phyloP scores from a whole-genome alignment of 2,797 vertebrate genomes.

The Sparidentex hasta region DNA sequence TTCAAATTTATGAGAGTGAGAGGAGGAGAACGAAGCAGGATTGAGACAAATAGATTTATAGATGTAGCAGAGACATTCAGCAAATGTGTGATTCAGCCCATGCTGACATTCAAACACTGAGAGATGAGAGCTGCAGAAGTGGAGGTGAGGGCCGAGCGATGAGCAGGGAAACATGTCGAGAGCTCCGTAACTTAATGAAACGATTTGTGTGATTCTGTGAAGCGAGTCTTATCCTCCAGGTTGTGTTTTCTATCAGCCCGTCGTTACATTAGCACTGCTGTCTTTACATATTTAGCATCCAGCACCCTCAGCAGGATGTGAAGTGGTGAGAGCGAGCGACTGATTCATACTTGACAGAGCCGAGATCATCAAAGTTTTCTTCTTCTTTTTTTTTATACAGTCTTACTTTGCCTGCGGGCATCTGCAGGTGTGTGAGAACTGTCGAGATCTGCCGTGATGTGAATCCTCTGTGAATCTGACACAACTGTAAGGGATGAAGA shows the following conservation, averaged over 20 bases:
- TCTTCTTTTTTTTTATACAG: not conserved
- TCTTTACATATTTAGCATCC: slow-evolving; percentile 7
- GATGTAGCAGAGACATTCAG: slow-evolving; percentile 1
- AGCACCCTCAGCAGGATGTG: slow-evolving; percentile 3
- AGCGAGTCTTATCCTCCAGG: not conserved
- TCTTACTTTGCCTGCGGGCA: slow-evolving; percentile 3
- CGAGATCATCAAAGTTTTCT: not conserved
- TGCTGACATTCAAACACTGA: slow-evolving; percentile 15
- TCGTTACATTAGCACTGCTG: slow-evolving; percentile 5
- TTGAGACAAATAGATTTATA: slow-evolving; percentile 36
- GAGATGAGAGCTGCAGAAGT: not conserved
- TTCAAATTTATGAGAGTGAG: slow-evolving; percentile 23
- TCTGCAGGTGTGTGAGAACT: not conserved
- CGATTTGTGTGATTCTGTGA: slow-evolving; percentile 12
- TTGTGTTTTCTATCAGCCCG: not conserved
- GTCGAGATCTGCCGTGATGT: slow-evolving; percentile 35
- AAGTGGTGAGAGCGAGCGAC: not conserved
- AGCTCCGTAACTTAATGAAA: slow-evolving; percentile 18
- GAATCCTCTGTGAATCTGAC: slow-evolving; percentile 22
- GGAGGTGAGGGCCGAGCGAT: not conserved
- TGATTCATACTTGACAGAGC: slow-evolving; percentile 8
- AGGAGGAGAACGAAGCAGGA: slow-evolving; percentile 1
- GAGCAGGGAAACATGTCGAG: not conserved
- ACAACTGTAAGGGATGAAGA: not conserved
- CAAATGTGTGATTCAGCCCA: slow-evolving; percentile 27